Percentiles rank a stretch among this genome's conserved stretches.
Evolutionary conservation across 2,113 vertebrate genomes (phyloP).

Genomic region (Merops nubicus): DNA sequence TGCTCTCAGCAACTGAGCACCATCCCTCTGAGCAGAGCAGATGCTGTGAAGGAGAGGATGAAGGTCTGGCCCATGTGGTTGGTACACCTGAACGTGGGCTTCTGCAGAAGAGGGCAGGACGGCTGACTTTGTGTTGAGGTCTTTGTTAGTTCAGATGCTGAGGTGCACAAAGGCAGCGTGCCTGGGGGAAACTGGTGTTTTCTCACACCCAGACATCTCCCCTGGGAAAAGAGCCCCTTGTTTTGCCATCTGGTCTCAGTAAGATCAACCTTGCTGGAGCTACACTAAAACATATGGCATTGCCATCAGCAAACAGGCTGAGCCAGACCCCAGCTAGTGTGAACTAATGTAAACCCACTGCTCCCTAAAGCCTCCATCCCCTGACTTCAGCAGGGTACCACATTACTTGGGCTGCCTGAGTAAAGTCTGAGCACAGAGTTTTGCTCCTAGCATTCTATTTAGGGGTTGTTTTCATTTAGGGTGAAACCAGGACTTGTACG

Average conservation of each 20-base stretch:
- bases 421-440: neutral
- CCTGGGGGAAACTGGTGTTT: neutral
- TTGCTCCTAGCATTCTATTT: neutral
- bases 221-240: neutral
- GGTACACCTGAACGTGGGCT: fast-evolving
- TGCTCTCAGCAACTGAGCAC: neutral
- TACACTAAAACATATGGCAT: neutral
- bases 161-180: neutral
- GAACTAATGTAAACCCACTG: neutral
- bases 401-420: neutral
- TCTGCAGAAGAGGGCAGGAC: neutral
- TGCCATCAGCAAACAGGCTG: neutral
- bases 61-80: neutral
- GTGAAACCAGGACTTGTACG: neutral
- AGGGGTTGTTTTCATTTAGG: neutral
- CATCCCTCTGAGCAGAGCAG: neutral
- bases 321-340: neutral
- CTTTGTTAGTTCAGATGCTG: fast-evolving
- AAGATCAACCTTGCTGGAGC: neutral
- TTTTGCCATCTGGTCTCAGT: neutral
- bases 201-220: neutral
- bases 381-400: neutral
- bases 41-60: neutral
- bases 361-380: neutral
- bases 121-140: neutral